phyloP scores from a whole-genome alignment of 2,113 vertebrate genomes.

The Tringa solitaria region DNA sequence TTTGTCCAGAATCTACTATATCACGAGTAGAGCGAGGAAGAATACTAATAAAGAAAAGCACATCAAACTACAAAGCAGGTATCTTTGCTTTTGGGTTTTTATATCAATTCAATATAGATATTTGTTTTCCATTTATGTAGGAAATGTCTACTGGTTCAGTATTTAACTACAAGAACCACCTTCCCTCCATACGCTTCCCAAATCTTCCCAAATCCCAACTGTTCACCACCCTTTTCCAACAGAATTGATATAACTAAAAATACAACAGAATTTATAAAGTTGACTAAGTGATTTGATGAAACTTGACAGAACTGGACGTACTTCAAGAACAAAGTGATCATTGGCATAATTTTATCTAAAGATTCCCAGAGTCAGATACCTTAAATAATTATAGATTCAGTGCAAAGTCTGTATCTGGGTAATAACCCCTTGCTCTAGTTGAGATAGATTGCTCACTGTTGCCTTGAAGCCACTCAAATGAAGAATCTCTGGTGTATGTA shows the following conservation, averaged over 20 bases:
- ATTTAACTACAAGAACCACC: neutral
- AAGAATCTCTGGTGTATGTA: neutral
- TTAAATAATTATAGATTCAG: neutral
- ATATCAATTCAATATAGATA: neutral
- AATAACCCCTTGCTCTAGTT: neutral
- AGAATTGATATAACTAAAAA: conserved; percentile 60
- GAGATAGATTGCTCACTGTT: neutral
- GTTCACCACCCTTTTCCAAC: neutral
- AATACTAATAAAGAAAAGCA: neutral
- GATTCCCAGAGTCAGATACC: neutral
- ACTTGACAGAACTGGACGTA: conserved; percentile 80
- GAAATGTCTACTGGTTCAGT: neutral
- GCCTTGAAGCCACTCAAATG: neutral
- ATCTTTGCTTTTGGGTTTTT: neutral
- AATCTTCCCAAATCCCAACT: neutral
- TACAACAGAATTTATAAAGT: conserved; percentile 79
- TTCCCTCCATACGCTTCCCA: neutral
- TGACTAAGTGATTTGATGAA: conserved; percentile 82
- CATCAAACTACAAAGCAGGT: neutral
- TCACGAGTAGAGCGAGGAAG: neutral
- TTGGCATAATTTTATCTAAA: conserved; percentile 23
- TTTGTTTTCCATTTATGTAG: neutral
- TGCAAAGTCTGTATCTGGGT: neutral
- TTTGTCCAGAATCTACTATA: neutral
- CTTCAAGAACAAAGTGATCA: conserved; percentile 63